These are phyloP conservation scores for Pseudomyrmex sp. DNA, from an alignment of 1,140 invertebrate genomes.

Conservation along the genomic window DNA sequence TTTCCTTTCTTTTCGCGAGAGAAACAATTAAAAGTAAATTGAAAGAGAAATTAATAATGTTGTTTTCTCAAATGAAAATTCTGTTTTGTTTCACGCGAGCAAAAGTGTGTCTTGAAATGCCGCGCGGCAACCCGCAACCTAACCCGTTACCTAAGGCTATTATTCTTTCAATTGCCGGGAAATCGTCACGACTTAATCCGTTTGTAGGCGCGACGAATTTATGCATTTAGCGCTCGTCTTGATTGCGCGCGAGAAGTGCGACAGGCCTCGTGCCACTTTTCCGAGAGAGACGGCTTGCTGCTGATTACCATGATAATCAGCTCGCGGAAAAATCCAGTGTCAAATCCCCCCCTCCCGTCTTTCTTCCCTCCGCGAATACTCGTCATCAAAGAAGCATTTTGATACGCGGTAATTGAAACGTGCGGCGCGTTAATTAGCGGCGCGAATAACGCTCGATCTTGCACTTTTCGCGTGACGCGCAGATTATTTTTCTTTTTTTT, in stretches of 20 bases:
- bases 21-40: no score
- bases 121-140: background rate
- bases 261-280: conserved; percentile 65
- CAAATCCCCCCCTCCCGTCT: background rate
- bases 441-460: conserved; percentile 21
- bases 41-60: no score
- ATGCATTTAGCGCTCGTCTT: background rate
- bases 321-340: conserved; percentile 33
- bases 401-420: conserved; percentile 45
- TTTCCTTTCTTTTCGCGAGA: no score
- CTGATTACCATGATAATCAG: conserved; percentile 72
- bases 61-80: background rate
- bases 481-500: background rate
- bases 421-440: conserved; percentile 41
- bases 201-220: background rate
- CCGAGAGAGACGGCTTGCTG: background rate
- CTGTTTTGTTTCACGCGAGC: background rate
- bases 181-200: background rate
- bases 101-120: background rate
- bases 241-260: background rate
- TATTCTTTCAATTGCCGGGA: background rate
- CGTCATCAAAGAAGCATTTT: background rate
- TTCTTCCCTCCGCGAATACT: background rate
- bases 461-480: background rate
- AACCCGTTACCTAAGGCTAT: background rate